A percentile compares a stretch with the other conserved stretches of the same genome.
Conservation (phyloP, 2,888 invertebrate genomes). For the Pseudococcus viburni region DNA sequence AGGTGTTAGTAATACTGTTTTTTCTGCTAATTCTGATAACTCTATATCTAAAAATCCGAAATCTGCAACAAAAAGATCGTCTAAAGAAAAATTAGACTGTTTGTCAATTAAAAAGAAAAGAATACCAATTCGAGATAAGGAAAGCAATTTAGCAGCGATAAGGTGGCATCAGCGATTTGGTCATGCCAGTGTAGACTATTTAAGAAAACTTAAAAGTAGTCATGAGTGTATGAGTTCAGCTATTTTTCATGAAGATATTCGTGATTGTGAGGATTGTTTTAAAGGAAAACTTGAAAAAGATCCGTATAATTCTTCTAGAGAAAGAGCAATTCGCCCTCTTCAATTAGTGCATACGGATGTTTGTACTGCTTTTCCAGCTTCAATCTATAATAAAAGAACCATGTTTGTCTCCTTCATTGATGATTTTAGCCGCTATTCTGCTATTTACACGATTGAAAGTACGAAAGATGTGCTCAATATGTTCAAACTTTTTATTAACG, state of each 20-base stretch:
- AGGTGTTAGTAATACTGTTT: background rate
- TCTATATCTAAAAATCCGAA: background rate
- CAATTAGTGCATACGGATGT: background rate
- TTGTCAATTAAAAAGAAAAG: too few species aligned
- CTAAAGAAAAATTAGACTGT: too few species aligned
- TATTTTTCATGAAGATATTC: background rate
- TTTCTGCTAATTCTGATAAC: background rate
- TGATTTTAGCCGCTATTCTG: background rate
- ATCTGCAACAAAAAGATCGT: too few species aligned
- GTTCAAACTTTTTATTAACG: background rate
- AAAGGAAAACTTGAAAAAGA: background rate
- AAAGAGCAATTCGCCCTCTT: background rate
- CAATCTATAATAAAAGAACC: background rate
- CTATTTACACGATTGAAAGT: background rate
- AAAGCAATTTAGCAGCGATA: too few species aligned
- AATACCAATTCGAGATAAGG: too few species aligned
- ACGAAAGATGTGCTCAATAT: background rate
- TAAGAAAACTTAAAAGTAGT: background rate
- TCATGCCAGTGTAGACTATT: background rate
- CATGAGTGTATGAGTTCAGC: background rate
- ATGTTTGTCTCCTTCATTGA: slow-evolving; percentile 2
- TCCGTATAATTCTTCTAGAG: background rate
- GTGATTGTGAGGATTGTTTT: slow-evolving; percentile 1
- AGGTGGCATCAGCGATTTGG: slow-evolving; percentile 25
- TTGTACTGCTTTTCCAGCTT: background rate